Percentiles rank a stretch among this genome's conserved stretches.
Conservation (phyloP, 2,888 invertebrate genomes). For the Chymomyza procnemis region DNA sequence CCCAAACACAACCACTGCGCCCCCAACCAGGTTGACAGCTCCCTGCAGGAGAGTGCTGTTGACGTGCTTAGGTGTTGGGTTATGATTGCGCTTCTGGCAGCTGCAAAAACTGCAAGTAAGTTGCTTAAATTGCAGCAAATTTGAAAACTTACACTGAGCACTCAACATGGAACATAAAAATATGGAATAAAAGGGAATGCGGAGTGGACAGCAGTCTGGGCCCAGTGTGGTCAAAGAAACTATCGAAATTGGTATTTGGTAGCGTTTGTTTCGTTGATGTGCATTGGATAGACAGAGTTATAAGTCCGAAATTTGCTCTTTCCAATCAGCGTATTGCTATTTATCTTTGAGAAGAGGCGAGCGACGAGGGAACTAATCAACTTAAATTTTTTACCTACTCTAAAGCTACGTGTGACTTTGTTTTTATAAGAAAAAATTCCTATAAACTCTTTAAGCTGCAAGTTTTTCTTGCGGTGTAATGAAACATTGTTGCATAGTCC, state of each 20-base stretch:
- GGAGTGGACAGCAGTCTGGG: background rate
- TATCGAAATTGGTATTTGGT: background rate
- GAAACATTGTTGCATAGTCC: constrained; percentile 22
- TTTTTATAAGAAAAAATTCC: no score
- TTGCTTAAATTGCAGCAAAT: constrained; percentile 67
- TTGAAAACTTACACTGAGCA: constrained; percentile 58
- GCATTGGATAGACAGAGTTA: background rate
- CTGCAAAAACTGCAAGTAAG: constrained; percentile 66
- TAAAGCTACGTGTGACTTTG: no score
- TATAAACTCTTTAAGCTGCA: no score
- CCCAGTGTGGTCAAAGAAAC: background rate
- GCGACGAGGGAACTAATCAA: no score
- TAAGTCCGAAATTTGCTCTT: no score
- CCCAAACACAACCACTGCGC: no score
- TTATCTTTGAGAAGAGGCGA: no score
- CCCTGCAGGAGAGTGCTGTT: constrained; percentile 45
- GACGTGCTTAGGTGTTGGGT: constrained; percentile 70
- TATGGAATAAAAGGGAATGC: background rate
- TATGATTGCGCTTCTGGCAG: constrained; percentile 63
- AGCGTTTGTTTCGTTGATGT: background rate
- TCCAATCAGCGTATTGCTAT: no score
- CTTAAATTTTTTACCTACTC: no score
- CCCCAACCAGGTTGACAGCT: background rate
- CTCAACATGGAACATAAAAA: constrained; percentile 25
- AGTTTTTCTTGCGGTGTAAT: constrained; percentile 46